Evolutionary conservation across 2,888 invertebrate species (phyloP), one percentile per base, ranked within the genome.

Genomic region (Hyppa rectilinea): DNA sequence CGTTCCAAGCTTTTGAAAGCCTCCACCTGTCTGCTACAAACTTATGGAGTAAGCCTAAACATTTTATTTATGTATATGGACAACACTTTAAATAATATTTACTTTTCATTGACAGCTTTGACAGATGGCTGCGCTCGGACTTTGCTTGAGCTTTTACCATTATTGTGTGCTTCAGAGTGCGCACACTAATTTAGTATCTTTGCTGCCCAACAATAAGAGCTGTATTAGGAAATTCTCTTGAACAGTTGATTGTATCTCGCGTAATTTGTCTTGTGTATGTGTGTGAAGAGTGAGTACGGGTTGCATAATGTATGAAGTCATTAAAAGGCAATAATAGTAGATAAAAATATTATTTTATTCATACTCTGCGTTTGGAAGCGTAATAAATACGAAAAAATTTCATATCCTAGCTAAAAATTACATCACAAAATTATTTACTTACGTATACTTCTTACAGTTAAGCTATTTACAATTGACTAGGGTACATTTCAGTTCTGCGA

Each of bases 401-500:
- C 88, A 91, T 92, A 92, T 90, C 92, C 94, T 95, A 95, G 87
- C 92, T 95, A 95, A 93, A 92, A 90, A 91, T 92, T 94, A 96
- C 94, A 96, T 96, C 96, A 96, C 96, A 96, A 94, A 90, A 93
- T 94, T 93, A 93, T 93, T 90, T 92, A 92, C 92, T 93, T 94
- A 93, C 79, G 84, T 87, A 87, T 85, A 90, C 64, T 89, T 90
- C 87, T 90, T 90, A 90, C 61, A 85, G 85, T 81, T 88, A 88
- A 91, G 81, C 81, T 95, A 96, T 96, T 92, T 96, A 95, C 95
- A 96, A 96, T 96, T 96, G 96, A 96, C 96, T 96, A 96, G 96
- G 94, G 94, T 95, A 95, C 93, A 94, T 91, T 95, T 96, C 96
- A 96, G 96, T 96, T 95, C 96, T 94, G 94, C 93, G 87, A 94